Evolutionary conservation across 2,113 vertebrate species (phyloP), one percentile per base, ranked within the genome.

Genomic region (Rutilus rutilus): DNA sequence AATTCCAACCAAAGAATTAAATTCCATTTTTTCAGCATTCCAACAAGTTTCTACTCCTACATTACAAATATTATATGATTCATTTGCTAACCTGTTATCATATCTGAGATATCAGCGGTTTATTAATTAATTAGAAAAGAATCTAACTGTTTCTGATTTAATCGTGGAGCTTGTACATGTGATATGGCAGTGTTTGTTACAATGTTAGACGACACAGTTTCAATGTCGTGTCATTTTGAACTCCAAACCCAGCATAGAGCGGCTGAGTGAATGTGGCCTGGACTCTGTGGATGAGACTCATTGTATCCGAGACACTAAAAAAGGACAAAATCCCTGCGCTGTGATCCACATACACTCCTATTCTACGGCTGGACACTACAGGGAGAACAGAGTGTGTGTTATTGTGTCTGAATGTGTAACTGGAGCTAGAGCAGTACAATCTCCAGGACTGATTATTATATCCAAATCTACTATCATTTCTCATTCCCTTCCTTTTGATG

Each of bases 381-480:
- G 54, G n/a, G 78, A 96, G 90, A 0, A n/a, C 21, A 17, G 30
- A 82, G 1, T 11, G 5, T 5, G 11, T 12, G n/a, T 75, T 90
- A 0, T 92, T 50, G 83, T 97, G 95, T 92, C 93, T 93, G 85
- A 94, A 96, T 85, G 92, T 89, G 74, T 90, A 91, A 2, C 12
- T 2, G 25, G 15, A 77, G 19, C 5, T 25, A 62, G 9, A 42
- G 54, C 81, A 86, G 6, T 14, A 25, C 65, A 89, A 91, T 15
- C 96, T 95, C 96, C 96, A 97, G 0, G 96, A 97, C 27, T 85
- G 30, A 6, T 88, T 42, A 0, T 94, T 95, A 1, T 92, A 87
- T 12, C 96, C 95, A 0, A 95, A 94, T 84, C 87, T 93, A 89
- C 94, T 94, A 0, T 89, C 91, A 36, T 88, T 75, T 5, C 91